These are phyloP conservation scores for Pyrocephalus nanus DNA, from an alignment of 2,797 vertebrate genomes.

Conservation along the genomic window DNA sequence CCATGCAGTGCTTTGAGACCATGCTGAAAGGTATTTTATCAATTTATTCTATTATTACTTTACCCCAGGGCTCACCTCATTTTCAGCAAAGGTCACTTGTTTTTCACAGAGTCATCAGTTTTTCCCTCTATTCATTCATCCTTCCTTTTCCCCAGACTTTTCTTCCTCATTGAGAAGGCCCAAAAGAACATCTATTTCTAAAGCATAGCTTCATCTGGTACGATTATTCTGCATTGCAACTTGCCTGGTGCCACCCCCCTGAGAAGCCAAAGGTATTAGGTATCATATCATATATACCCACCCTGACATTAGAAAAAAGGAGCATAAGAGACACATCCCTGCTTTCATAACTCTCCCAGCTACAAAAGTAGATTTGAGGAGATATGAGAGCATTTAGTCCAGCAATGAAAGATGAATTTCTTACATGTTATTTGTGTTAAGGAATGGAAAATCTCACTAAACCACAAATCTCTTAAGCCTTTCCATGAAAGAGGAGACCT, in stretches of 20 bases:
- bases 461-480: neutral
- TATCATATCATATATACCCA: neutral
- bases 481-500: neutral
- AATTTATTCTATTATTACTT: slow-evolving; percentile 48
- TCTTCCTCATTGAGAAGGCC: neutral
- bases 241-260: neutral
- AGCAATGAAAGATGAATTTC: neutral
- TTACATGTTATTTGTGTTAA: neutral
- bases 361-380: neutral
- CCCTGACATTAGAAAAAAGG: neutral
- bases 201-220: neutral
- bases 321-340: neutral
- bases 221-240: neutral
- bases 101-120: slow-evolving; percentile 56
- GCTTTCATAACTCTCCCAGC: neutral
- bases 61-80: slow-evolving; percentile 40
- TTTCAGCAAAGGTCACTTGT: slow-evolving; percentile 8
- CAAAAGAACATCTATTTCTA: neutral
- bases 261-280: neutral
- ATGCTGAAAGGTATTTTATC: slow-evolving; percentile 56
- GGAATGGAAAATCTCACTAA: neutral
- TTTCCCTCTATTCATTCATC: neutral
- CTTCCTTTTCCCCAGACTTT: neutral
- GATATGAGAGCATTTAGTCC: neutral
- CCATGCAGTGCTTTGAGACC: slow-evolving; percentile 39